Evolutionary conservation across 2,113 vertebrate species (phyloP).

Genomic region (Poeciliopsis prolifica): DNA sequence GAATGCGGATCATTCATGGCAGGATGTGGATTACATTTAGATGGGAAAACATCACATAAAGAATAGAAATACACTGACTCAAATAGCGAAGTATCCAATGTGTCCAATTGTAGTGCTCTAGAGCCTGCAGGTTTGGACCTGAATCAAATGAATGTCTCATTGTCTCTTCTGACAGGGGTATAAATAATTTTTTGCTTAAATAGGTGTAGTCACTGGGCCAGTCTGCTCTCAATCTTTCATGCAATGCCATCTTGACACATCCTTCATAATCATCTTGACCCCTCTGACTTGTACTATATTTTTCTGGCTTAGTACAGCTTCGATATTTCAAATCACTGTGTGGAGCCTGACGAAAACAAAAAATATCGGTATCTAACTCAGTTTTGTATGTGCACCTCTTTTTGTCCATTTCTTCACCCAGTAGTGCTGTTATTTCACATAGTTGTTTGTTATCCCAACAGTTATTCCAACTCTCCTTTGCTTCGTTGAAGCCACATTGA

Average conservation of each 20-base stretch:
- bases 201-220: neutral
- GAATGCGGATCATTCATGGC: neutral
- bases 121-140: no score
- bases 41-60: no score
- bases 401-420: neutral
- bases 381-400: neutral
- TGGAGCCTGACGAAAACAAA: neutral
- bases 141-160: no score
- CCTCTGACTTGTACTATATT: neutral
- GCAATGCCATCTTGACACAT: neutral
- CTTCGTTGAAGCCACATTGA: neutral
- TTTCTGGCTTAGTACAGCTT: neutral
- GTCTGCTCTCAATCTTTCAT: neutral
- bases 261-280: neutral
- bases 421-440: neutral
- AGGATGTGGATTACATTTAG: no score
- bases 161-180: no score
- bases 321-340: neutral
- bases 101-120: no score
- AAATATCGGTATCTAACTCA: neutral
- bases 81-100: no score
- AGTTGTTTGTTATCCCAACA: neutral
- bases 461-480: neutral
- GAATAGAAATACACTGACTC: no score
- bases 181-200: no score